Percentiles rank a stretch among this genome's conserved stretches.
These are phyloP conservation scores for Cygnus buccinator DNA, from an alignment of 2,113 vertebrate genomes.

Conservation along the genomic window DNA sequence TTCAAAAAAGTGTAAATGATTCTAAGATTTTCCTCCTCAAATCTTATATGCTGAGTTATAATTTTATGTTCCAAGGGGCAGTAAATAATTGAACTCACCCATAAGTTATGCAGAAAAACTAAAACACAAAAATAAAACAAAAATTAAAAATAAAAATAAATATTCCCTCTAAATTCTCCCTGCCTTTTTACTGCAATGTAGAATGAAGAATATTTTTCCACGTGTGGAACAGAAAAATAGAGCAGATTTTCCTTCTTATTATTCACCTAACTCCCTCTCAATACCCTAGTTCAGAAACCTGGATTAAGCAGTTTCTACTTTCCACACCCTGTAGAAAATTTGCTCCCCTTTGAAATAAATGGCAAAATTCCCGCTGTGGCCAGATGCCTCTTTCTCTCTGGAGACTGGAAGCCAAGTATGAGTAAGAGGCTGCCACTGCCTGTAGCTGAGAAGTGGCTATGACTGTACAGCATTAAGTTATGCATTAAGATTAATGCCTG, in stretches of 20 bases:
- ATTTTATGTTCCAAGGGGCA: neutral
- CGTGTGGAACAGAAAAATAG: neutral
- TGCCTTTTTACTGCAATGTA: neutral
- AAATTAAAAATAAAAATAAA: neutral
- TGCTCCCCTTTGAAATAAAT: neutral
- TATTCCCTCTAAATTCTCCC: neutral
- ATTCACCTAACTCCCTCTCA: neutral
- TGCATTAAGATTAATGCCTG: neutral
- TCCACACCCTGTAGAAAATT: neutral
- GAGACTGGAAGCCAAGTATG: neutral
- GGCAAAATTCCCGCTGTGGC: neutral
- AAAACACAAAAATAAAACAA: too few species aligned
- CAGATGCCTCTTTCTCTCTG: neutral
- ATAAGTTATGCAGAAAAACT: neutral
- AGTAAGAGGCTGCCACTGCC: neutral
- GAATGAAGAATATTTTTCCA: neutral
- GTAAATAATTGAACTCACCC: neutral
- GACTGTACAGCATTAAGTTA: neutral
- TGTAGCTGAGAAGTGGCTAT: neutral
- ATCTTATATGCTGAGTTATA: neutral
- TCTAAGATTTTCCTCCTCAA: slow-evolving; percentile 3
- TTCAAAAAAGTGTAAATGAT: neutral
- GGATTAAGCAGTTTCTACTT: neutral
- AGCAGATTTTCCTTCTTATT: neutral
- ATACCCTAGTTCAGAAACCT: neutral